A percentile compares a stretch with the other conserved stretches of the same genome.
These are phyloP conservation scores for Balaeniceps rex DNA, from an alignment of 2,113 vertebrate species.

Conservation along the genomic window DNA sequence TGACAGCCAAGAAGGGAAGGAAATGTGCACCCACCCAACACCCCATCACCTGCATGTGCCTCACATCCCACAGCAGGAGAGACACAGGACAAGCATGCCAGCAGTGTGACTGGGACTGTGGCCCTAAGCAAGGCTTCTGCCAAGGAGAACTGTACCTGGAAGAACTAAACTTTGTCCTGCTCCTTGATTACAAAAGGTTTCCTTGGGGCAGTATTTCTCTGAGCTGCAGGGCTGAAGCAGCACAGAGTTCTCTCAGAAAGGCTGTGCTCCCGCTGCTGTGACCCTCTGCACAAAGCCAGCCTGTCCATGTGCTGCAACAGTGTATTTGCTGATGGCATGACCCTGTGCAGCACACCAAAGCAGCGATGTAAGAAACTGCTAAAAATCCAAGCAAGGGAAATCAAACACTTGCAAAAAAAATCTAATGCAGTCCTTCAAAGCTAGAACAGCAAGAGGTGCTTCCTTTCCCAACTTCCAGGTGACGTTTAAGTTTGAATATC, in stretches of 20 bases:
- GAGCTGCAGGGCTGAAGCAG: not conserved
- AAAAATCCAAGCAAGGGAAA: not conserved
- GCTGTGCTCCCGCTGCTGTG: not conserved
- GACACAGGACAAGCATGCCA: not conserved
- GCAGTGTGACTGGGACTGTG: accelerated
- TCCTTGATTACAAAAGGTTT: not conserved
- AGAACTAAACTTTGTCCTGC: not conserved
- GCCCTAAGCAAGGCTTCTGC: not conserved
- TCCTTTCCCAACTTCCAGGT: not conserved
- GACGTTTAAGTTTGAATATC: not conserved
- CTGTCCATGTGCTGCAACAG: accelerated
- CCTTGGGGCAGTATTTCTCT: not conserved
- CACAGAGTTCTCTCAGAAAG: too few species aligned
- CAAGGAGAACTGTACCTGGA: not conserved
- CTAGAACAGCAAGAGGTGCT: not conserved
- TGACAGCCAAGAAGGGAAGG: not conserved
- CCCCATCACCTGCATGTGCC: not conserved
- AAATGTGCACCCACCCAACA: not conserved
- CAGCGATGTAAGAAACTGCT: not conserved
- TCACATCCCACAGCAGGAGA: not conserved
- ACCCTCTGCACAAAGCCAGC: not conserved
- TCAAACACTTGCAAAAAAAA: not conserved
- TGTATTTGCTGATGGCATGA: accelerated
- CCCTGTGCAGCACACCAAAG: not conserved
- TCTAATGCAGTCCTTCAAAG: not conserved